Evolutionary conservation across 2,888 invertebrate species (phyloP).

Genomic region (Eristalis arbustorum): DNA sequence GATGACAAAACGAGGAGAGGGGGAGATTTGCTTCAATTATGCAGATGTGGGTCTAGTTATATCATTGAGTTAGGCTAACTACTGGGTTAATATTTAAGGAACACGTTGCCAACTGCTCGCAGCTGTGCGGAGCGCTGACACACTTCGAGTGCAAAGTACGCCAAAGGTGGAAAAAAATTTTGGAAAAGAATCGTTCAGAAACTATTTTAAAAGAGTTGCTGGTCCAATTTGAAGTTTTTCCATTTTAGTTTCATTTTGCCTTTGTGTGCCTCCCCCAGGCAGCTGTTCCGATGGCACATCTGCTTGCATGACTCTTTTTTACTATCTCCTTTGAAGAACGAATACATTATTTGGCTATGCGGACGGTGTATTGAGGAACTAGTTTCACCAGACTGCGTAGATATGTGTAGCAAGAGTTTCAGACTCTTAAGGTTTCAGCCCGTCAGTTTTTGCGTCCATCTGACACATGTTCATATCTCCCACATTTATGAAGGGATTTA

Average conservation of each 20-base stretch:
- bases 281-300: background rate
- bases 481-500: too few species aligned
- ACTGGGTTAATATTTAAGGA: slow-evolving; percentile 5
- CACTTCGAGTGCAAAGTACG: background rate
- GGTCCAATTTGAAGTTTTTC: slow-evolving; percentile 51
- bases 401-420: too few species aligned
- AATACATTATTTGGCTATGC: slow-evolving; percentile 29
- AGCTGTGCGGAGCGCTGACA: slow-evolving; percentile 4
- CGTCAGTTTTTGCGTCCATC: too few species aligned
- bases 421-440: too few species aligned
- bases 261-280: slow-evolving; percentile 9
- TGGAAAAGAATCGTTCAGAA: slow-evolving; percentile 32
- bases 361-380: slow-evolving; percentile 46
- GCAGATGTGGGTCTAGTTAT: background rate
- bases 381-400: background rate
- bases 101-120: slow-evolving; percentile 3
- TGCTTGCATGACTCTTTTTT: background rate
- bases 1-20: background rate
- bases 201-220: slow-evolving; percentile 43
- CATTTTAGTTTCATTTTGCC: slow-evolving; percentile 38
- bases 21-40: too few species aligned
- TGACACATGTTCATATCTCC: too few species aligned
- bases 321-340: slow-evolving; percentile 10
- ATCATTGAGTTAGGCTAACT: background rate
- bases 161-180: background rate